These are phyloP conservation scores for Xiphorhynchus erythropygius DNA, from an alignment of 2,797 vertebrate species.

Conservation along the genomic window DNA sequence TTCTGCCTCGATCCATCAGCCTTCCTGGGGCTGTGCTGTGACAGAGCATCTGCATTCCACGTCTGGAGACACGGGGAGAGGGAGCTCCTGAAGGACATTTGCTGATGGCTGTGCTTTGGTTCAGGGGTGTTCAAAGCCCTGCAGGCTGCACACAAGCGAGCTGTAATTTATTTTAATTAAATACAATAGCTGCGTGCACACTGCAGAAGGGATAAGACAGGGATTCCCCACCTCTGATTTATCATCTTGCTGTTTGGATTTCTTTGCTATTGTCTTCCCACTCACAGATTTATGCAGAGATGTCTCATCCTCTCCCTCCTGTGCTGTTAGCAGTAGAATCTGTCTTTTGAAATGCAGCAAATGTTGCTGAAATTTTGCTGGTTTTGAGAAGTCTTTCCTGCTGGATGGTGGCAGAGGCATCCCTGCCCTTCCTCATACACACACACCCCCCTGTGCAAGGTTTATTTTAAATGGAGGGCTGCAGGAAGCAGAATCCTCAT, in stretches of 20 bases:
- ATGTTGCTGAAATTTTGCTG: not conserved
- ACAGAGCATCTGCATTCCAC: not conserved
- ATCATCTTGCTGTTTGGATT: not conserved
- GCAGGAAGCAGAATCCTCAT: not conserved
- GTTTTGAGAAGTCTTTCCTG: not conserved
- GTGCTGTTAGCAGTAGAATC: not conserved
- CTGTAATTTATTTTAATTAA: conserved; percentile 9
- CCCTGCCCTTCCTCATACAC: not conserved
- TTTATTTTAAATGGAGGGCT: not conserved
- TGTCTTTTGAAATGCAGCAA: not conserved
- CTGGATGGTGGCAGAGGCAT: not conserved
- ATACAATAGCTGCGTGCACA: not conserved
- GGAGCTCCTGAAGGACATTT: not conserved
- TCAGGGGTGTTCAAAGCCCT: not conserved
- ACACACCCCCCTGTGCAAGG: not conserved
- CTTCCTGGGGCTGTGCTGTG: not conserved
- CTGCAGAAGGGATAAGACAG: not conserved
- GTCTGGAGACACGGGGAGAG: not conserved
- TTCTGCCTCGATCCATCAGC: not conserved
- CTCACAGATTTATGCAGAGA: not conserved
- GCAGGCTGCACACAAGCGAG: not conserved
- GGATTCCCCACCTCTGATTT: not conserved
- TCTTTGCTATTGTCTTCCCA: not conserved
- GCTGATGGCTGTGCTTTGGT: not conserved
- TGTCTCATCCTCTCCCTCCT: not conserved